phyloP scores from a whole-genome alignment of 2,113 vertebrate genomes.

The Alces alces region DNA sequence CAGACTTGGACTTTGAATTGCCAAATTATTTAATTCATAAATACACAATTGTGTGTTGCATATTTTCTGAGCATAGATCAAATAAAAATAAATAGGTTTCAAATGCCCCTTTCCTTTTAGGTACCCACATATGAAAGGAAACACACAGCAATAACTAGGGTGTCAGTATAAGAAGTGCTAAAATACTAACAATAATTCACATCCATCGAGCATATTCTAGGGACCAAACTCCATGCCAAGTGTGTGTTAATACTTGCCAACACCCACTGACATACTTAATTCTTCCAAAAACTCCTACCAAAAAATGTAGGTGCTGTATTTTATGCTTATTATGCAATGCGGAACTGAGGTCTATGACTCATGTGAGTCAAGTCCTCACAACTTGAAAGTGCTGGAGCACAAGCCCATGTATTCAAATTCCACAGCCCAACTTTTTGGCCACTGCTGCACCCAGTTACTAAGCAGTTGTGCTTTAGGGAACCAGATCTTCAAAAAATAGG shows the following conservation, averaged over 20 bases:
- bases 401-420: neutral
- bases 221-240: neutral
- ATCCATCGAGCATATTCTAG: rapidly evolving
- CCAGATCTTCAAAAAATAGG: neutral
- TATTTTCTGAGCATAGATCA: neutral
- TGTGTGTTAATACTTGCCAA: neutral
- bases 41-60: neutral
- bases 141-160: neutral
- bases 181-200: neutral
- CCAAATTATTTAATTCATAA: neutral
- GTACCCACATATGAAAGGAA: neutral
- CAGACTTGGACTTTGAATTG: neutral
- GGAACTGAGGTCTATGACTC: neutral
- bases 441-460: neutral
- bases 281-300: neutral
- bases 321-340: neutral
- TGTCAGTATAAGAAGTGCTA: neutral
- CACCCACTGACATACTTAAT: neutral
- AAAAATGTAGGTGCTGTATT: rapidly evolving
- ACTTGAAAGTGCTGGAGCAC: neutral
- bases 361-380: neutral
- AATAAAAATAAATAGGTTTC: neutral
- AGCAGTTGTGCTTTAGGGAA: neutral
- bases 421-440: neutral
- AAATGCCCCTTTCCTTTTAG: neutral